These are phyloP conservation scores for Megalurothrips usitatus DNA, from an alignment of 2,888 invertebrate species.

Conservation along the genomic window DNA sequence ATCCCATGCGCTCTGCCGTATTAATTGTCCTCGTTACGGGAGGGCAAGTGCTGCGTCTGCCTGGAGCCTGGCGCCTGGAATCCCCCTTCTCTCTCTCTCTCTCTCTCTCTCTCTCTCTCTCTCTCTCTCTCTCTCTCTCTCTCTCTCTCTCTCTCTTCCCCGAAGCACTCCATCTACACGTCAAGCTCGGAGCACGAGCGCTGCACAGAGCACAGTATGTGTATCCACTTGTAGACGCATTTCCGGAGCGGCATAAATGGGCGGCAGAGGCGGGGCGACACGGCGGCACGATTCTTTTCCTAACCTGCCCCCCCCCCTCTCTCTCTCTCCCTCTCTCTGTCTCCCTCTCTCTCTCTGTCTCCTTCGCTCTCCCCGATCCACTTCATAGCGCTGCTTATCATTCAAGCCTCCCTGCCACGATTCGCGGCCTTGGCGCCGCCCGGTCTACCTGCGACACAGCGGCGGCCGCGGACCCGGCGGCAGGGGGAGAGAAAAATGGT, in stretches of 20 bases:
- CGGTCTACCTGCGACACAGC: no score
- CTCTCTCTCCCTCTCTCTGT: not conserved
- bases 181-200: no score
- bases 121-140: no score
- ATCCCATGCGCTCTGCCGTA: not conserved
- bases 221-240: not conserved
- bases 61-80: not conserved
- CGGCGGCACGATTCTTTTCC: not conserved
- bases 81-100: not conserved
- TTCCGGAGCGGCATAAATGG: not conserved
- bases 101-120: no score
- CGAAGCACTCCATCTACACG: no score
- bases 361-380: not conserved
- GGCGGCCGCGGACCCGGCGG: no score
- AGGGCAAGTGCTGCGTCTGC: not conserved
- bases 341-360: not conserved
- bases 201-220: no score
- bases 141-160: not conserved
- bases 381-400: no score
- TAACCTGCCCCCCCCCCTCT: not conserved
- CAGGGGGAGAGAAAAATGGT: not conserved
- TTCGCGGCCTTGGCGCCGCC: no score
- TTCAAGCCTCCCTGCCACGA: no score
- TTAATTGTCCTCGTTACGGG: constrained; percentile 2
- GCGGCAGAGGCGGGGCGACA: not conserved